Conservation (phyloP, 2,113 vertebrate genomes). For the Drymodes brunneopygia region DNA sequence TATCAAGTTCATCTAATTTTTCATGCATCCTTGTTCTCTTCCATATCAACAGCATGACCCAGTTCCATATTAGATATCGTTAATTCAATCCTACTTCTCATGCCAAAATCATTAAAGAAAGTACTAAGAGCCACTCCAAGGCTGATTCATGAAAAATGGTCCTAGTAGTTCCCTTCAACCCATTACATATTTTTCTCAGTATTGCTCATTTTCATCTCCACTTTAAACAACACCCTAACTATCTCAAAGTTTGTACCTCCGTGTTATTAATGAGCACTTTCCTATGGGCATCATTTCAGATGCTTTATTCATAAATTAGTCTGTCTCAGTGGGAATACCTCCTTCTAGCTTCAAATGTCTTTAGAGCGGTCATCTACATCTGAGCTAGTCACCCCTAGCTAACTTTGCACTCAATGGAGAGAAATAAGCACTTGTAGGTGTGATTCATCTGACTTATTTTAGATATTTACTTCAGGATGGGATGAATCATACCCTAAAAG, state of each 20-base stretch:
- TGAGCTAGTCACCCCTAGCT: neutral
- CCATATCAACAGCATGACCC: neutral
- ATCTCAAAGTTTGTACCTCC: neutral
- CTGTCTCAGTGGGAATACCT: neutral
- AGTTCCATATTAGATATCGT: neutral
- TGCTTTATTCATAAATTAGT: neutral
- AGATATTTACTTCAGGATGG: neutral
- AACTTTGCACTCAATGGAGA: neutral
- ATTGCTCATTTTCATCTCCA: neutral
- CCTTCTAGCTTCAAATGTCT: neutral
- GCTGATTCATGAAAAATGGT: neutral
- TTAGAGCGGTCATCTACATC: neutral
- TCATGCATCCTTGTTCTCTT: neutral
- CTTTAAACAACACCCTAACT: neutral
- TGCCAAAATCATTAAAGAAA: conserved; percentile 18
- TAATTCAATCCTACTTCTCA: neutral
- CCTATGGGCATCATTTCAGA: neutral
- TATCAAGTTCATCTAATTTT: neutral
- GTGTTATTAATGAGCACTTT: neutral
- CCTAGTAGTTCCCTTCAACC: neutral
- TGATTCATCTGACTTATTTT: conserved; percentile 14
- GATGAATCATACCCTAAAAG: conserved; percentile 12
- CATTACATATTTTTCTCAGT: neutral
- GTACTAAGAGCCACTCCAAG: neutral
- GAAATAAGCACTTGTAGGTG: neutral